Evolutionary conservation across 2,888 invertebrate genomes (phyloP).

Genomic region (Pollenia griseotomentosa): DNA sequence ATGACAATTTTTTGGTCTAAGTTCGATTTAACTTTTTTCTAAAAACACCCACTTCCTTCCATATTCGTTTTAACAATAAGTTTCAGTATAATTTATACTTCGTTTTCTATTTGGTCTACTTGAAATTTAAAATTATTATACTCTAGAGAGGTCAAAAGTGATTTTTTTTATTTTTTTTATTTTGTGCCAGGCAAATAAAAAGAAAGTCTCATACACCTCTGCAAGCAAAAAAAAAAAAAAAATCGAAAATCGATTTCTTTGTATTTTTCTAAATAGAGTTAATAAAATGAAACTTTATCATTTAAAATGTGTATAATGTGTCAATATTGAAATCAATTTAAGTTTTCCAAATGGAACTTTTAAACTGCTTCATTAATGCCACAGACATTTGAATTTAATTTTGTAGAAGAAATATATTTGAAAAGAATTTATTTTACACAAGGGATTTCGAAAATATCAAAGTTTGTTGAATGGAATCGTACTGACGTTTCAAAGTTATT

Average conservation of each 20-base stretch:
- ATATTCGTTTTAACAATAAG: conserved; percentile 30
- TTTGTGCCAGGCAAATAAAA: conserved; percentile 1
- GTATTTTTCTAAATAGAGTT: conserved; percentile 37
- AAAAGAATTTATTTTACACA: conserved; percentile 40
- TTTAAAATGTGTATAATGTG: conserved; percentile 53
- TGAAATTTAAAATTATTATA: conserved; percentile 56
- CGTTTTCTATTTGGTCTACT: neutral
- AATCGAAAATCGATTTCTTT: conserved; percentile 22
- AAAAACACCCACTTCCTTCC: neutral
- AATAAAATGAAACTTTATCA: conserved; percentile 56
- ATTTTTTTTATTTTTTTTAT: conserved; percentile 25
- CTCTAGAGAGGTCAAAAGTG: conserved; percentile 63
- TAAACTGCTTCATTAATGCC: conserved; percentile 2
- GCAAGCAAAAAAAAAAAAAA: conserved; percentile 17
- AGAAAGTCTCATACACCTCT: neutral
- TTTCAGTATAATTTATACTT: conserved; percentile 4
- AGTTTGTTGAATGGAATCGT: neutral
- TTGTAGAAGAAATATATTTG: neutral
- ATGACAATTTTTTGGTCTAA: conserved; percentile 42
- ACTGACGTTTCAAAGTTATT: too few relatives aligned
- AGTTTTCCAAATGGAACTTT: conserved; percentile 52
- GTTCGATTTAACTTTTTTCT: conserved; percentile 41
- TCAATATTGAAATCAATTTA: conserved; percentile 72
- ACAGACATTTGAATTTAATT: conserved; percentile 6
- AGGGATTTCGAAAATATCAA: conserved; percentile 5